Evolutionary conservation across 64 coral and sea anemone genomes (phyloP), one percentile per base, ranked within the genome.

Genomic region (Pachyseris speciosa): DNA sequence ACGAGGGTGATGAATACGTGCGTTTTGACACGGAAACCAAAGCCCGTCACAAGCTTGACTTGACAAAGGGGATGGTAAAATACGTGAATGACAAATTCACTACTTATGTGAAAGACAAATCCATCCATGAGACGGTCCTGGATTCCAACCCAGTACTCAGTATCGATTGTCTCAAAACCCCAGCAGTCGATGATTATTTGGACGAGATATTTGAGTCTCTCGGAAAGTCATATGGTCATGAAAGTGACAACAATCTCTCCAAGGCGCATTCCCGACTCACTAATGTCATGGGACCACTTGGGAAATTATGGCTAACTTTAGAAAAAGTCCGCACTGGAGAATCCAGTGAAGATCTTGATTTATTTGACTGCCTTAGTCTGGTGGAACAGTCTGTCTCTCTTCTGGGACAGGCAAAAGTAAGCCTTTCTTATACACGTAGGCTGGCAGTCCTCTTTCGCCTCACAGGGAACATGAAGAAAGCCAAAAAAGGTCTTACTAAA

Each of bases 371-470:
- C 32, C 27, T 81, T 5, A 25, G 36, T 20, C 50, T 81, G n/a
- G 77, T 81, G 8, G 77, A 81, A 60, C 77, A 81, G 77, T 81
- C 45, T 38, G 51, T 81, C 30, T 28, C 48, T 15, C 25, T 81
- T 30, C 8, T 81, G 11, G 77, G 77, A 3, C 77, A 81, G 48
- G 47, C 50, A 15, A 81, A 78, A 37, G 42, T 42, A 33, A 78
- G 42, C 74, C 22, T 78, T n/a, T 49, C 77, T 29, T 57, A 57
- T 60, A 2, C n/a, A 3, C 26, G 48, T 7, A 26, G 47, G 5
- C 53, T 81, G 2, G 19, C 4, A 9, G 32, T 57, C 4, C 77
- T 78, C 4, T 78, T 49, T 45, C 11, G 43, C 5, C 4, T 11
- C 43, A 45, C 11, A 11, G 43, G 11, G 43, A 30, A 72, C 68